phyloP scores from a whole-genome alignment of 1,140 invertebrate species.

The Chrysopa pallens region DNA sequence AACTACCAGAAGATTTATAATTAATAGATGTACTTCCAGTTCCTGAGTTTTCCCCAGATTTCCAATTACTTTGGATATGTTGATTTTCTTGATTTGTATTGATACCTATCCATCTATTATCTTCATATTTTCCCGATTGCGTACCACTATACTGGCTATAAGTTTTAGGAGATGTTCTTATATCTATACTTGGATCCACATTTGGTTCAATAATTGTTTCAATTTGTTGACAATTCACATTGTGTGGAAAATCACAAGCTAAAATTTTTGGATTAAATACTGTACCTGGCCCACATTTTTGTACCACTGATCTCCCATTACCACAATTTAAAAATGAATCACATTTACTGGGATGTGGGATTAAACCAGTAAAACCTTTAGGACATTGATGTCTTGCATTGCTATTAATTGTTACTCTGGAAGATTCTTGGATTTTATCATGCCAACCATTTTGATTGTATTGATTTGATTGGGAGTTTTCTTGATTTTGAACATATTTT shows the following conservation, averaged over 20 bases:
- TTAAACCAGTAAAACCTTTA: slow-evolving; percentile 26
- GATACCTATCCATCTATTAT: slow-evolving; percentile 6
- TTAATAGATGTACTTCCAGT: too few species aligned
- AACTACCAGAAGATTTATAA: too few species aligned
- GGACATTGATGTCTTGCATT: slow-evolving; percentile 20
- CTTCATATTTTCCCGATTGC: slow-evolving; percentile 6
- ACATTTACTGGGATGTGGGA: slow-evolving; percentile 42
- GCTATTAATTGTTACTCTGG: too few species aligned
- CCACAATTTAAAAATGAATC: slow-evolving; percentile 45
- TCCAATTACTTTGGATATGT: not conserved
- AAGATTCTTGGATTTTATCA: too few species aligned
- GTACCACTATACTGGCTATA: too few species aligned
- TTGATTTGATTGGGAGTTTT: too few species aligned
- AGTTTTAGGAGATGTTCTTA: too few species aligned
- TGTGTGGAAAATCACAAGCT: slow-evolving; percentile 43
- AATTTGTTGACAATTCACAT: slow-evolving; percentile 24
- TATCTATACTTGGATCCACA: too few species aligned
- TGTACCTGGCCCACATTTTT: slow-evolving; percentile 45
- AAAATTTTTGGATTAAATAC: slow-evolving; percentile 34
- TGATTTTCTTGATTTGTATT: not conserved
- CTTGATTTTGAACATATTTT: too few species aligned
- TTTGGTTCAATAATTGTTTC: too few species aligned
- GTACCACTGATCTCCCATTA: slow-evolving; percentile 33
- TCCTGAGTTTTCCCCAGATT: not conserved
- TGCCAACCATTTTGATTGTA: too few species aligned